Evolutionary conservation across 2,113 vertebrate species (phyloP).

Genomic region (Leuciscus idus): DNA sequence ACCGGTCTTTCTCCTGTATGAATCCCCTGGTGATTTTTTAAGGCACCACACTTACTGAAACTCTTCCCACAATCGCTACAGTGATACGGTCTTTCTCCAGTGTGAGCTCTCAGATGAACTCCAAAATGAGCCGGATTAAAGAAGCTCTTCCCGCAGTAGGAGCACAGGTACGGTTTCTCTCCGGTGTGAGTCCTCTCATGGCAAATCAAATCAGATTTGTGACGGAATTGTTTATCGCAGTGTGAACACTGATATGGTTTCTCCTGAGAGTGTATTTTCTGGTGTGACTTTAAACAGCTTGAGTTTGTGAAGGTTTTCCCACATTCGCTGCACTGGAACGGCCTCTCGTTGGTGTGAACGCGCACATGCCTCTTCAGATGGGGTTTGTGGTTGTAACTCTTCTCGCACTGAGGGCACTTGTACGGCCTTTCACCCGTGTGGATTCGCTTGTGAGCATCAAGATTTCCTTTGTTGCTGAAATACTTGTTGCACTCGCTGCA

Average conservation of each 20-base stretch:
- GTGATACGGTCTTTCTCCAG: too few relatives aligned
- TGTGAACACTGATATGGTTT: slow-evolving; percentile 13
- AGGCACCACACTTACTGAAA: too few relatives aligned
- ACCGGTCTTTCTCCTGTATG: too few relatives aligned
- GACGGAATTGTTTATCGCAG: too few relatives aligned
- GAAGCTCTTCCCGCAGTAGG: too few relatives aligned
- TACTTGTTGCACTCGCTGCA: slow-evolving; percentile 41
- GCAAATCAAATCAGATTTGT: too few relatives aligned
- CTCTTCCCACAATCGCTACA: too few relatives aligned
- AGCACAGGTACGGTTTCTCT: too few relatives aligned
- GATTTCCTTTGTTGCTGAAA: slow-evolving; percentile 39
- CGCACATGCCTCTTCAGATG: not conserved
- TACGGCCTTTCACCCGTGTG: slow-evolving; percentile 46
- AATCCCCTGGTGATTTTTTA: too few relatives aligned
- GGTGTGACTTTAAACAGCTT: slow-evolving; percentile 29
- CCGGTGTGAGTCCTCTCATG: too few relatives aligned
- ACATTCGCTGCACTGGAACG: slow-evolving; percentile 38
- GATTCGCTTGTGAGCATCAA: slow-evolving; percentile 29
- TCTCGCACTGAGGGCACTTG: slow-evolving; percentile 27
- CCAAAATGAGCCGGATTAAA: too few relatives aligned
- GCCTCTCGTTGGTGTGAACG: slow-evolving; percentile 24
- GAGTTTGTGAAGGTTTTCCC: slow-evolving; percentile 30
- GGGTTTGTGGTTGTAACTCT: not conserved
- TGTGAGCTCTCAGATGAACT: too few relatives aligned
- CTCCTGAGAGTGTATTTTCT: slow-evolving; percentile 14